Base-by-base conservation (phyloP, 2,888 invertebrate species). In the Bruchidius siliquastri region DNA sequence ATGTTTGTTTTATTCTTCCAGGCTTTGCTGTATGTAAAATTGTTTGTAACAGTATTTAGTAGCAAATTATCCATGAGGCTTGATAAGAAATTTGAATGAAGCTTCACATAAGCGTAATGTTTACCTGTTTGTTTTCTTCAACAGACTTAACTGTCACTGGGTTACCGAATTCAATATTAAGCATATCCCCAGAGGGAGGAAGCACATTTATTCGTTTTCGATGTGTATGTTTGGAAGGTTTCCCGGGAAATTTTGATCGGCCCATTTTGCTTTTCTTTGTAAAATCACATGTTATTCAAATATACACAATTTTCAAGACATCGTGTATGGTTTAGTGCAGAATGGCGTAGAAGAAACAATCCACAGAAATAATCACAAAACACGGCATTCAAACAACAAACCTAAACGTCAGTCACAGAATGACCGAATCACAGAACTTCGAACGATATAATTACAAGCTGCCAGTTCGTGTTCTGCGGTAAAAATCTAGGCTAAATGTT, bases 181-280 rank as follows among this genome's bases (percentile, higher is more conserved):
- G 79, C 80, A 82, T 80, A 80, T 84, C 84, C 77, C 82, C 81
- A 78, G 83, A 82, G 77, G 85, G 82, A 83, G 91, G 91, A 87
- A 94, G 89, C 86, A 94, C 93, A 89, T 93, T 94, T 85, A 94
- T 91, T 88, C 94, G 92, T 87, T 93, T 94, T 89, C 93, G 92
- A 88, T 93, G 93, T 86, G 93, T 92, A 88, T 93, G 92, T 90
- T 94, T 95, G 82, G 93, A 92, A 87, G 94, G 94, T 90, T 94
- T 94, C 85, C 95, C 94, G 86, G 95, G 94, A 91, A 94, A 94
- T 90, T 92, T 92, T 88, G 92, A 92, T 89, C 92, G 91, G 88
- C 92, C 92, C 93, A 93, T 93, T 83, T 85, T 84, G 76, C 69
- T 72, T 75, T 76, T 74, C 76, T 77, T 78, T 78, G 80, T 77